Evolutionary conservation across 2,888 invertebrate genomes (phyloP), one percentile per base, ranked within the genome.

Genomic region (Tricholauxania praeusta): DNA sequence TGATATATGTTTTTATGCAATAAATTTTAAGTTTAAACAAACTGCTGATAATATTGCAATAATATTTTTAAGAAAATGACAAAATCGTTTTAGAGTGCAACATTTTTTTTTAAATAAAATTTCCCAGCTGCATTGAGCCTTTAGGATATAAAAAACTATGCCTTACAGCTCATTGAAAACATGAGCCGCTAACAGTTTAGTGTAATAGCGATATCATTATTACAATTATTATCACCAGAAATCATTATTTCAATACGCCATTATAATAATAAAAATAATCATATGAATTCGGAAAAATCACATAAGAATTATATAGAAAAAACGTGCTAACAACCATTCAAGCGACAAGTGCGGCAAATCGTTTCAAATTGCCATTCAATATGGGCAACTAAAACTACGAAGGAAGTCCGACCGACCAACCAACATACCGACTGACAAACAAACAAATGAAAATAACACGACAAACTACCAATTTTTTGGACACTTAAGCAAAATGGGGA

Each of bases 371-470:
- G 63, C 48, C 71, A 71, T 71, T 53, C 71, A 48, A 71, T 71
- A 63, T 64, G 64, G 39, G 19, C 66, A 55, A 59, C 22, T n/a
- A 52, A 65, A 15, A 22, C 49, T 22, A 48, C 47, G 22, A 67
- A 48, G 47, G 17, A 32, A 53, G 32, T 55, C 32, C 12, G 32
- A 32, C 66, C 22, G 32, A 32, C 66, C 22, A 55, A 67, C 65
- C n/a, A n/a, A 65, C 14, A 17, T 28, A 17, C 28, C 74, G 83
- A 82, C 81, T 80, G 79, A 78, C 78, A 80, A 76, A 77, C 75
- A 78, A 77, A 75, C 73, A 64, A 62, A 71, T 76, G 68, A 63
- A 72, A 72, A 75, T 64, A 49, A 78, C 74, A 78, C 75, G 79
- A 67, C 66, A 72, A 77, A 71, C 10, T 52, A 22, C 17, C 51